A percentile compares a stretch with the other conserved stretches of the same genome.
These are phyloP conservation scores for Thamnophis elegans DNA, from an alignment of 2,797 vertebrate genomes.

Conservation along the genomic window DNA sequence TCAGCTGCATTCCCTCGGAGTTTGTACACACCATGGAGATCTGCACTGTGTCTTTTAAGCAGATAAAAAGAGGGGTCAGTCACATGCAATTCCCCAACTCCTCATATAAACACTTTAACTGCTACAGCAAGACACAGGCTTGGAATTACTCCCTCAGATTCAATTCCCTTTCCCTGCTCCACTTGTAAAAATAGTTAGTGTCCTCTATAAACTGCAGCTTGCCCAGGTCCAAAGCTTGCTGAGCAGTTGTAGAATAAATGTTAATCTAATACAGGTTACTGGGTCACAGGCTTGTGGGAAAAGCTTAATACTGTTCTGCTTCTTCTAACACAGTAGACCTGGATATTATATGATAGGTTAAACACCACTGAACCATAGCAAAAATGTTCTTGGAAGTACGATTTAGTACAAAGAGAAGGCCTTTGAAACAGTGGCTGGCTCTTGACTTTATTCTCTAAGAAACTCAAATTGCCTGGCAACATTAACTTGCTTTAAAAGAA, in stretches of 20 bases:
- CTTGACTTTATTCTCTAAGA: conserved; percentile 75
- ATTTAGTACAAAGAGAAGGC: conserved; percentile 80
- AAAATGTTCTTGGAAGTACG: conserved; percentile 80
- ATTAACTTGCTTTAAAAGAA: conserved; percentile 63
- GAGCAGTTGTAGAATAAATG: conserved; percentile 83
- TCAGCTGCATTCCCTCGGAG: conserved; percentile 66
- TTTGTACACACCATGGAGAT: conserved; percentile 67
- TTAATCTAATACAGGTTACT: conserved; percentile 86
- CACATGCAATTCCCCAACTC: conserved; percentile 77
- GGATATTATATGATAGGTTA: conserved; percentile 85
- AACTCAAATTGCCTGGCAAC: conserved; percentile 62
- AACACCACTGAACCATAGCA: conserved; percentile 81
- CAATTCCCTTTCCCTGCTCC: conserved; percentile 81
- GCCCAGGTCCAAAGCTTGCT: conserved; percentile 76
- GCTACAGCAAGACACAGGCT: conserved; percentile 76
- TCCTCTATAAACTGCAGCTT: conserved; percentile 79
- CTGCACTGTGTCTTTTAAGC: conserved; percentile 79
- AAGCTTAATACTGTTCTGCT: conserved; percentile 84
- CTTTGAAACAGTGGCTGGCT: conserved; percentile 76
- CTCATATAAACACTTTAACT: conserved; percentile 80
- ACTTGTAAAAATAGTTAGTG: conserved; percentile 82
- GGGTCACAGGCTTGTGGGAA: conserved; percentile 84
- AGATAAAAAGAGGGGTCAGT: conserved; percentile 81
- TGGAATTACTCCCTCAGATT: conserved; percentile 81
- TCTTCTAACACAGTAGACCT: conserved; percentile 82